phyloP scores from a whole-genome alignment of 2,113 vertebrate species.

The Fukomys damarensis region DNA sequence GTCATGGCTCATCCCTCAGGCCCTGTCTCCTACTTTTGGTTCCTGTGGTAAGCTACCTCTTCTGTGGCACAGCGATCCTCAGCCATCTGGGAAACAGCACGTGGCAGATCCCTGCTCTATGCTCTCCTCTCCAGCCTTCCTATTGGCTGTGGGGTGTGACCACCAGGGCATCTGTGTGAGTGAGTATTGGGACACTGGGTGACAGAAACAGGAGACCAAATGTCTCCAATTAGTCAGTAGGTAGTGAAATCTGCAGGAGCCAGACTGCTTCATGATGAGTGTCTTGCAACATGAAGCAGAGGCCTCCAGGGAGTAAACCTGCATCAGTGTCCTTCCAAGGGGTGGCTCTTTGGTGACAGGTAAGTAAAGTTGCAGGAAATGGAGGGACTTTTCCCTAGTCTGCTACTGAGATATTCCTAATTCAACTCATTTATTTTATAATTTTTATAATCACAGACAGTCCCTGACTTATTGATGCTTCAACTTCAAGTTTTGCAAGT shows the following conservation, averaged over 20 bases:
- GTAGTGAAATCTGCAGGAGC: background rate
- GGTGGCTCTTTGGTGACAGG: no score
- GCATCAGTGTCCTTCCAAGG: background rate
- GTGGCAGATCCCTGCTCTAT: background rate
- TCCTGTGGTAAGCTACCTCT: background rate
- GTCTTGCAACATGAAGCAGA: background rate
- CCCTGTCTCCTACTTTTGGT: background rate
- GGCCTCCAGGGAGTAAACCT: background rate
- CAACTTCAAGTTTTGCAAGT: background rate
- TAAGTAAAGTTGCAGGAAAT: background rate
- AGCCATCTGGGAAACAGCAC: background rate
- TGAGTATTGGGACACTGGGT: background rate
- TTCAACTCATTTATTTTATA: background rate
- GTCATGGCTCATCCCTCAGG: background rate
- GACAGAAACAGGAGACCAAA: background rate
- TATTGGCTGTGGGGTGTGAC: no score
- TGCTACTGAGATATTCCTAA: background rate
- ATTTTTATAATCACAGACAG: background rate
- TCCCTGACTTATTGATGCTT: background rate
- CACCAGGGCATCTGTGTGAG: background rate
- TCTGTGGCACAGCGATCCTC: no score
- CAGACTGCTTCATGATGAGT: background rate
- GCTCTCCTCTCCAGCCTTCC: background rate
- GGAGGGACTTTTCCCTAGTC: background rate
- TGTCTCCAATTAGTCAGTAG: background rate